A percentile compares a stretch with the other conserved stretches of the same genome.
Evolutionary conservation across 2,888 invertebrate genomes (phyloP).

Genomic region (Glyphotaelius pellucidus): DNA sequence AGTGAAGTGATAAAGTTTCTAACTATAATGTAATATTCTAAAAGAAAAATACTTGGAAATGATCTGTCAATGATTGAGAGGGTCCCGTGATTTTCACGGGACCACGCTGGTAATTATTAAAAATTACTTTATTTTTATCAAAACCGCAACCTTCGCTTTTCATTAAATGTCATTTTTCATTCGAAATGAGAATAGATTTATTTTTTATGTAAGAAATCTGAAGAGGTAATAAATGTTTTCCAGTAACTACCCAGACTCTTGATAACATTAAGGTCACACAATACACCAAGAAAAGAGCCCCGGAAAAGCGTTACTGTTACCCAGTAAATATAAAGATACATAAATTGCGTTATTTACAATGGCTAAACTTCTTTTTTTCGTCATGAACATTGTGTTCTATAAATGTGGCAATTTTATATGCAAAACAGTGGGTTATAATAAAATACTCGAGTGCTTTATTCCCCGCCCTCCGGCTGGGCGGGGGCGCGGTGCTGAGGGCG

Average conservation of each 20-base stretch:
- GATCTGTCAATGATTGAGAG: too few species aligned
- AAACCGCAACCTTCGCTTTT: too few species aligned
- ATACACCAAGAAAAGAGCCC: neutral
- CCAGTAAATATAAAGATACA: neutral
- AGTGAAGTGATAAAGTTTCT: too few species aligned
- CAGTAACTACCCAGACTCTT: neutral
- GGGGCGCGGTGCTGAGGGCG: neutral
- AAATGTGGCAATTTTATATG: slow-evolving; percentile 48
- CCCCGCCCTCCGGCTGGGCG: neutral
- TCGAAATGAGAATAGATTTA: too few species aligned
- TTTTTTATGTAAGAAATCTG: too few species aligned
- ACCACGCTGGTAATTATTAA: too few species aligned
- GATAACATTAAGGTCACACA: neutral
- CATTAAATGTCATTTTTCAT: too few species aligned
- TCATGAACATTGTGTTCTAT: slow-evolving; percentile 9
- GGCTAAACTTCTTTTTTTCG: neutral
- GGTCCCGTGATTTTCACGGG: too few species aligned
- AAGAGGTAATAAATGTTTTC: neutral
- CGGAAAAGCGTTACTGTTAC: neutral
- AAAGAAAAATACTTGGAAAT: too few species aligned
- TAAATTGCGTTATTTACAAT: neutral
- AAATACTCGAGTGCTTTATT: slow-evolving; percentile 37
- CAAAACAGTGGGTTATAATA: slow-evolving; percentile 47
- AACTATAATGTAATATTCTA: too few species aligned
- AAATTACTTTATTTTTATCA: too few species aligned